phyloP scores from a whole-genome alignment of 2,113 vertebrate species.

The Halichoeres trimaculatus region DNA sequence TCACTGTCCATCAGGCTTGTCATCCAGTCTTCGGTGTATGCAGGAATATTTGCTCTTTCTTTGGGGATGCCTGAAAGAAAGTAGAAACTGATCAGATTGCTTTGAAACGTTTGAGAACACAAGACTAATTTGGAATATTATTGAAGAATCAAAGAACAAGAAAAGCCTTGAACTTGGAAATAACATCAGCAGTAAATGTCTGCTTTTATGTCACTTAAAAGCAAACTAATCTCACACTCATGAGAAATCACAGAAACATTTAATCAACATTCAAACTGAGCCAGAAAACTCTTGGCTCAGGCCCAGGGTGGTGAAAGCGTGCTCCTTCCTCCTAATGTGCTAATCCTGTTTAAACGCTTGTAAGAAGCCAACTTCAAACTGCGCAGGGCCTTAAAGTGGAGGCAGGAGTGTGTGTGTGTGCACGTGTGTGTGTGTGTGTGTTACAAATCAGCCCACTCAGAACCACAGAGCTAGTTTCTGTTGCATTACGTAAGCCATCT shows the following conservation, averaged over 20 bases:
- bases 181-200: not conserved
- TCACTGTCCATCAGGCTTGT: constrained; percentile 28
- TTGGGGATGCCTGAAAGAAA: constrained; percentile 26
- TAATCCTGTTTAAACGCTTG: constrained; percentile 64
- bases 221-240: constrained; percentile 9
- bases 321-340: constrained; percentile 43
- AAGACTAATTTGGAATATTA: not conserved
- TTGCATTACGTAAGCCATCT: constrained; percentile 72
- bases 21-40: constrained; percentile 68
- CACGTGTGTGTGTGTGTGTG: constrained; percentile 35
- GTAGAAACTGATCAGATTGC: not conserved
- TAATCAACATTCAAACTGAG: constrained; percentile 16
- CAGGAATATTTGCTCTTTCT: constrained; percentile 27
- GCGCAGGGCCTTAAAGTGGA: constrained; percentile 32
- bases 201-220: constrained; percentile 20
- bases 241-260: constrained; percentile 33
- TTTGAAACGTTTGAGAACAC: not conserved
- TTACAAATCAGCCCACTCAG: constrained; percentile 44
- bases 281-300: constrained; percentile 21
- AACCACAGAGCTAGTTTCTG: constrained; percentile 64
- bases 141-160: not conserved
- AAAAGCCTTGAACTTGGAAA: not conserved
- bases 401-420: constrained; percentile 26
- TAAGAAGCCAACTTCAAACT: constrained; percentile 56
- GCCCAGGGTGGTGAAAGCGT: constrained; percentile 38